Percentiles rank a stretch among this genome's conserved stretches.
phyloP scores from a whole-genome alignment of 1,140 invertebrate species.

The Onthophagus taurus region DNA sequence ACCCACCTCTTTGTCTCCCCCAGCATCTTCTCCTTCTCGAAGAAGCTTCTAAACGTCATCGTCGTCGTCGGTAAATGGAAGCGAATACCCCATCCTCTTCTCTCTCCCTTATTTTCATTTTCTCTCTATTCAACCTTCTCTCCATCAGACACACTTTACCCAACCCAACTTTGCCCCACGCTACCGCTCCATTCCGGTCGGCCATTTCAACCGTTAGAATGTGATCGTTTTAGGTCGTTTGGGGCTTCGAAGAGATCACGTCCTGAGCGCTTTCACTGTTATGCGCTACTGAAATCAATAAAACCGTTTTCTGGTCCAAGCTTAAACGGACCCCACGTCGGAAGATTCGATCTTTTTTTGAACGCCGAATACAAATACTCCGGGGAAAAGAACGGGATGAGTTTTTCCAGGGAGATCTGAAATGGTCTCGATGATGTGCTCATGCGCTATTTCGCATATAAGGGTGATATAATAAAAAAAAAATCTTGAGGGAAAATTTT shows the following conservation, averaged over 20 bases:
- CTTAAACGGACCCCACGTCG: no score
- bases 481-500: conserved; percentile 4
- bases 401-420: no score
- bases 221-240: conserved; percentile 11
- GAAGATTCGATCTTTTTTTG: no score
- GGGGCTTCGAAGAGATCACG: conserved; percentile 19
- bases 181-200: conserved; percentile 17
- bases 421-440: conserved; percentile 28
- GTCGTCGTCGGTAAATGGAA: no score
- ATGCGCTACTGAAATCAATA: conserved; percentile 57
- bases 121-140: not conserved
- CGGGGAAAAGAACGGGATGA: no score
- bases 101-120: conserved; percentile 2
- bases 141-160: conserved; percentile 7
- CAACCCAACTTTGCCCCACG: conserved; percentile 17
- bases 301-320: conserved; percentile 45
- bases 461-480: conserved; percentile 11
- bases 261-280: conserved; percentile 37
- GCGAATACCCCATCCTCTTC: no score
- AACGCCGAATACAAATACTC: no score
- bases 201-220: conserved; percentile 22
- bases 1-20: no score
- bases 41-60: no score
- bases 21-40: no score
- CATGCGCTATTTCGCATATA: conserved; percentile 30